These are phyloP conservation scores for Hylyphantes graminicola DNA, from an alignment of 1,140 invertebrate genomes.

Conservation along the genomic window DNA sequence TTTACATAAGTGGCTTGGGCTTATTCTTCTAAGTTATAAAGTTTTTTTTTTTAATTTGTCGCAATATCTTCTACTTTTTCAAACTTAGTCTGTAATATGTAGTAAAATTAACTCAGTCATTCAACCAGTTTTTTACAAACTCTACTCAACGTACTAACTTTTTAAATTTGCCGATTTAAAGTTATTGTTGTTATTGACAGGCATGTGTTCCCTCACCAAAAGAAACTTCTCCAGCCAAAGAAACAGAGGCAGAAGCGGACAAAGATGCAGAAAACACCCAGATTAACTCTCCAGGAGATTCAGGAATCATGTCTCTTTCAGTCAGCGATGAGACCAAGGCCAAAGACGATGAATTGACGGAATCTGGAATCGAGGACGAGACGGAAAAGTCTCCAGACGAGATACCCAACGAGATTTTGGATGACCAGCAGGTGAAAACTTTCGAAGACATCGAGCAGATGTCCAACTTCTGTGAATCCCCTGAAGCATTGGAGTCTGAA, in stretches of 20 bases:
- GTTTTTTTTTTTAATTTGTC: too few relatives aligned
- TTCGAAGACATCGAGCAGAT: constrained; percentile 17
- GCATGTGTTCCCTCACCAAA: too few relatives aligned
- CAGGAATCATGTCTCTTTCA: constrained; percentile 37
- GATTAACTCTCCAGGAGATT: constrained; percentile 46
- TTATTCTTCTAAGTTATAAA: too few relatives aligned
- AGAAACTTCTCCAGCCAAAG: too few relatives aligned
- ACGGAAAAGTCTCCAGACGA: constrained; percentile 51
- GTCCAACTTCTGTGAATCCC: neutral
- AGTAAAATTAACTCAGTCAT: neutral
- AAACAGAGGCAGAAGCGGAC: constrained; percentile 28
- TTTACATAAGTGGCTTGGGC: too few relatives aligned
- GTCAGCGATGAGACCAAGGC: constrained; percentile 33
- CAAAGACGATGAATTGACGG: constrained; percentile 48
- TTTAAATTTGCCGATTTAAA: too few relatives aligned
- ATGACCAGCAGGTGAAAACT: constrained; percentile 25
- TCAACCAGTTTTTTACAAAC: neutral
- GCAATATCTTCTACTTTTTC: too few relatives aligned
- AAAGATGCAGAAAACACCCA: constrained; percentile 40
- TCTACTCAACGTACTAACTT: too few relatives aligned
- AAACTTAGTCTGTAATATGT: too few relatives aligned
- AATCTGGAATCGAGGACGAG: constrained; percentile 34
- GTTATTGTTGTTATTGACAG: too few relatives aligned
- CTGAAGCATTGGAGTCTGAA: neutral
- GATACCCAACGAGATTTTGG: constrained; percentile 34